Evolutionary conservation across 2,888 invertebrate genomes (phyloP), one percentile per base, ranked within the genome.

Genomic region (Hirtodrosophila alboralis): DNA sequence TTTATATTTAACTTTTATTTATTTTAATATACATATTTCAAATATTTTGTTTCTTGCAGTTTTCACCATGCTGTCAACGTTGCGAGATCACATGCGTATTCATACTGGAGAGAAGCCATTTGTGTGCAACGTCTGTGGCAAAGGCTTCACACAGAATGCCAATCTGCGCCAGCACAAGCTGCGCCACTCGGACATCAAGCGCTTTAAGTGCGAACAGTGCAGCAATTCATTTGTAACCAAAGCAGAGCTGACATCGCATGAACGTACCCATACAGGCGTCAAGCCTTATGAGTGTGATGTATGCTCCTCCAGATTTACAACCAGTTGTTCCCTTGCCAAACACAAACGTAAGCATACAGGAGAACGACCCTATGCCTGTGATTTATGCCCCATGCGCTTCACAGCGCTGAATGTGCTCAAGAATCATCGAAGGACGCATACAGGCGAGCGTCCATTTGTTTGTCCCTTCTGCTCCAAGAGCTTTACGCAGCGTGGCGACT

Each of bases 41-140:
- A 10, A 44, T 8, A 37, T 12, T 37, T 33, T 4, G 14, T 6
- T n/a, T 4, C 7, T 65, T 60, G 4, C 63, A 91, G 91, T 89
- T 0, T 91, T 91, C 49, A 90, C 91, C 1, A 93, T 93, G 92
- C 65, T 92, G 9, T 93, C 93, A 0, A 92, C 93, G 0, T 79
- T 93, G 31, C 92, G 91, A 23, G 93, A 93, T 65, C 93, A 93
- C 73, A 88, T 93, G 75, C 87, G 93, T 2, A 83, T 89, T 0
- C 93, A 93, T 59, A 93, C 92, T 0, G 93, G 93, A 0, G 93
- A 93, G 73, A 92, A 92, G 26, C 93, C 93, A 0, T 93, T 91
- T 58, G 80, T 93, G 0, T 89, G 89, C 52, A 92, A 92, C 0
- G 90, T 92, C 0, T 93, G 93, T 36, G 93, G 93, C 0, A 91